Evolutionary conservation across 2,888 invertebrate genomes (phyloP), one percentile per base, ranked within the genome.

Genomic region (Busseola fusca): DNA sequence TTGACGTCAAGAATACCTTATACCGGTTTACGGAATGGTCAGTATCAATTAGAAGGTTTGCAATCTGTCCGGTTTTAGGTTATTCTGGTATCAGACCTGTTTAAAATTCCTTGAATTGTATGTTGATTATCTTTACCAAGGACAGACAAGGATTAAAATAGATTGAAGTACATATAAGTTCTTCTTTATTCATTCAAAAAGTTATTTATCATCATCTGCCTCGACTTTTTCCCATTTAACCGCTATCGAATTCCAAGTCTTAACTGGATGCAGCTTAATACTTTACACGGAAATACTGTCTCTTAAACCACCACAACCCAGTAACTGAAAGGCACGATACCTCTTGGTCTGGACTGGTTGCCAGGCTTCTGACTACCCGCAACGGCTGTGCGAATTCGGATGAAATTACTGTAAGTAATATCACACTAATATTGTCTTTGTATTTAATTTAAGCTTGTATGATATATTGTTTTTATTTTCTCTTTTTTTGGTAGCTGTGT

Each of bases 1-100:
- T 59, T 81, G 76, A 81, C 78, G 78, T 81, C 64, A 78, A n/a
- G 21, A 42, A 50, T 21, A 62, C 40, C 30, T 16, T 10, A 69
- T 45, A 62, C 56, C 69, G 64, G 77, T 69, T 34, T 25, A 40
- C 45, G 50, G 57, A 64, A 57, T 64, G 45, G 34, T 48, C 37
- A 25, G 45, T n/a, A 57, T 48, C 25, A 50, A 80, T 63, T 48
- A 34, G 27, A 42, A 60, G 4, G 40, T 40, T 14, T 76, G 42
- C 37, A 30, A 69, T 34, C 25, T 54, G 34, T 37, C 62, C 50
- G 45, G 72, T 59, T 68, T 42, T 9, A 42, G 1, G 27, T 54
- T 56, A 54, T 25, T 76, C 21, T 69, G 21, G 40, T 76, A 10
- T 27, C 14, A n/a, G 1, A 12, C 3, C 12, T 50, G 21, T 59